phyloP scores from a whole-genome alignment of 1,140 invertebrate species.

The Vanessa tameamea region DNA sequence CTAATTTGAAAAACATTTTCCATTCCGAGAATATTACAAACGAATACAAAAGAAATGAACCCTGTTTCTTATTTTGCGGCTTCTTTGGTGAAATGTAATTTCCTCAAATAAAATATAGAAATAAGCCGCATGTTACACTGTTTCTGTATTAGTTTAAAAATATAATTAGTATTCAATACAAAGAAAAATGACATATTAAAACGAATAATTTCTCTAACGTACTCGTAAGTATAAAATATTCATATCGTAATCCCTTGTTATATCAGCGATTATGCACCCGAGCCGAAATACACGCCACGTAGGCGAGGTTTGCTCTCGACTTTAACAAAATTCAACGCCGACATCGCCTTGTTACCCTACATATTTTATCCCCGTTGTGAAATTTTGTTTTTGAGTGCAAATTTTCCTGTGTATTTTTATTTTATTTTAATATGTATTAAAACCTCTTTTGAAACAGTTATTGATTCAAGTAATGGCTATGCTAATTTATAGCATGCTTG shows the following conservation, averaged over 20 bases:
- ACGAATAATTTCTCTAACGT: too few relatives aligned
- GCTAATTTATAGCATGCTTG: too few relatives aligned
- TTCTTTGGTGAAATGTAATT: neutral
- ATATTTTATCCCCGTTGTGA: constrained; percentile 18
- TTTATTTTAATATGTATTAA: neutral
- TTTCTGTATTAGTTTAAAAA: too few relatives aligned
- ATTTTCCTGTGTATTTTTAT: neutral
- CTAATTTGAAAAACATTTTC: neutral
- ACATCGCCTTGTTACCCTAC: constrained; percentile 13
- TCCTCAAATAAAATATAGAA: neutral
- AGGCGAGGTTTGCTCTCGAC: constrained; percentile 15
- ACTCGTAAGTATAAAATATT: constrained; percentile 14
- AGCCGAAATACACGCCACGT: constrained; percentile 22
- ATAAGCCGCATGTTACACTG: neutral
- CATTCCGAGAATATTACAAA: neutral
- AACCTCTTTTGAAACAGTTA: too few relatives aligned
- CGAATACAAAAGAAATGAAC: constrained; percentile 5
- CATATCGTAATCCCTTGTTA: constrained; percentile 16
- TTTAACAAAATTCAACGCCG: constrained; percentile 16
- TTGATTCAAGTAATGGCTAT: too few relatives aligned
- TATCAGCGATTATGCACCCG: constrained; percentile 11
- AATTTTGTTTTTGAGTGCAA: constrained; percentile 14
- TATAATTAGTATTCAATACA: too few relatives aligned
- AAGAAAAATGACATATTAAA: too few relatives aligned
- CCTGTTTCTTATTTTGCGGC: neutral